Evolutionary conservation across 2,797 vertebrate species (phyloP), one percentile per base, ranked within the genome.

Genomic region (Alectoris magna): DNA sequence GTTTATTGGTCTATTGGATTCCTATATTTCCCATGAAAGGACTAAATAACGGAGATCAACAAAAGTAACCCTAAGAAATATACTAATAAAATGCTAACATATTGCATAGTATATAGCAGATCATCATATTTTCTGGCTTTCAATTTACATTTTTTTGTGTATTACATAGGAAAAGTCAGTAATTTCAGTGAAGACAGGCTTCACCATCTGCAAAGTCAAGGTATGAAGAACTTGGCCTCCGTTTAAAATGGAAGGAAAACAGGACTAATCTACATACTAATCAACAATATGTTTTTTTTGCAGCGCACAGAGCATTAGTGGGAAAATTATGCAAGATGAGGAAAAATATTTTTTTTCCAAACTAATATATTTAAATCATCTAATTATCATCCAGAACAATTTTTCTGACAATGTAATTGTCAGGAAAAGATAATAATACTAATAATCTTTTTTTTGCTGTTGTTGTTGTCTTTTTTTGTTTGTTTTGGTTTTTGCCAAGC

Each of bases 61-160:
- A 70, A 70, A 56, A 78, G 46, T 11, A 44, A 27, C 34, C 17
- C 4, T 19, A 48, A 53, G 53, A 49, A 60, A 16, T 24, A 23
- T 11, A 62, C 55, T 69, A 68, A 29, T 29, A 81, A 0, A 2
- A 68, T 18, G 7, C 0, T 68, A 59, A 18, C 2, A 34, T 6
- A 19, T 4, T 24, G 8, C 4, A 12, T 31, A 64, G 46, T 62
- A 46, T n/a, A 9, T 11, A 41, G 43, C 2, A 41, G 0, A 38
- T n/a, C 22, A n/a, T 38, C 55, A 2, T 36, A 48, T 44, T 63
- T 73, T 56, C 4, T 5, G 10, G 26, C 80, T 58, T 76, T 23
- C 1, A 51, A 1, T n/a, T 15, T 43, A 56, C 41, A 55, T 6
- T 39, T 81, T 10, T 78, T 60, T 83, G 2, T 12, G 48, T 12